Base-by-base conservation (phyloP, 2,113 vertebrate genomes). In the Equus przewalskii region DNA sequence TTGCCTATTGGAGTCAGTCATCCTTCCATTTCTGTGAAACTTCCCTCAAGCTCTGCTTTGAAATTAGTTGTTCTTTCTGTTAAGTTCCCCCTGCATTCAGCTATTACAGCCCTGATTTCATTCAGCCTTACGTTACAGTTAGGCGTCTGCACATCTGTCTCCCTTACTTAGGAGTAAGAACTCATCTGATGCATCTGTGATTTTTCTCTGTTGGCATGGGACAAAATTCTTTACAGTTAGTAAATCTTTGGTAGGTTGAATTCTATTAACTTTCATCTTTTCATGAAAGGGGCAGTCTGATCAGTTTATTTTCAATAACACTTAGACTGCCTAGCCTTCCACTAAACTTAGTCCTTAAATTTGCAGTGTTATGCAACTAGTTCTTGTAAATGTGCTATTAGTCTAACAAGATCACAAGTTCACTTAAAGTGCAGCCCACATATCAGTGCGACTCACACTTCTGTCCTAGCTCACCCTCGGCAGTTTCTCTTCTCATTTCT, bases 171-270 rank as follows among this genome's bases (percentile, higher is more conserved):
- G 11, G 36, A 95, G 26, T 93, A 89, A 80, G 24, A 82, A n/a
- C 73, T 92, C 16, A 60, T 72, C 67, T 81, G 80, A 64, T 36
- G 64, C 46, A 94, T 72, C 64, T 91, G 56, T 80, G 78, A 85
- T 62, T 89, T 86, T 85, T 81, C 62, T 87, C 46, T 96, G 30
- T 73, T 83, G 81, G 58, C 80, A 83, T 58, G 11, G 76, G 92
- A 83, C 56, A 64, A 5, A 13, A 15, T 21, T n/a, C 82, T 95
- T 90, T 33, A 76, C 26, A 88, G 30, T 93, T 81, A 89, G 46
- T 82, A 84, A 94, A 80, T 82, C 93, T 79, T 88, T 46, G 2
- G 15, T 62, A 87, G 9, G 21, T 62, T 84, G 41, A 67, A 70
- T 83, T 92, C 69, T 88, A 82, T 72, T 81, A 58, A 81, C 62